A percentile compares a stretch with the other conserved stretches of the same genome.
phyloP scores from a whole-genome alignment of 2,888 invertebrate genomes.

The Lamellibrachia columna region DNA sequence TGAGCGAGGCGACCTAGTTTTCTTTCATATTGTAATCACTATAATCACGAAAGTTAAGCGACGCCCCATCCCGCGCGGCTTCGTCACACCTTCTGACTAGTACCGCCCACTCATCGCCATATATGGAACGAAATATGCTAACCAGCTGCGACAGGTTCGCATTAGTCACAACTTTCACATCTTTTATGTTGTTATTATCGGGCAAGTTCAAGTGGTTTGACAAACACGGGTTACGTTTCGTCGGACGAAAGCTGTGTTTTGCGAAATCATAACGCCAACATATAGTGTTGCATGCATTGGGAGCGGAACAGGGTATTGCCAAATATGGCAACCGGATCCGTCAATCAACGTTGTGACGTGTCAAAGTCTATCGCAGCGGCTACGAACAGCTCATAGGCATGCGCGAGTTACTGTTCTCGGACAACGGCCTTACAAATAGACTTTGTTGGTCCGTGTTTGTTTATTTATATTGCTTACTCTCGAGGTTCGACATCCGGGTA shows the following conservation, averaged over 20 bases:
- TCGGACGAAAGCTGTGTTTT: background rate
- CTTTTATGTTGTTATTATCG: background rate
- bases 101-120: background rate
- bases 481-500: background rate
- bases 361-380: background rate
- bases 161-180: slow-evolving; percentile 13
- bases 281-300: background rate
- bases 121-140: background rate
- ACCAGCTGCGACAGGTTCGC: background rate
- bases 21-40: slow-evolving; percentile 9
- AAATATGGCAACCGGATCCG: background rate
- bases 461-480: background rate
- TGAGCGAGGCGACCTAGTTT: background rate
- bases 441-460: background rate
- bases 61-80: background rate
- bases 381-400: background rate
- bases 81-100: background rate
- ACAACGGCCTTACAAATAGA: background rate
- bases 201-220: background rate
- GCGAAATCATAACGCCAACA: background rate
- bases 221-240: background rate
- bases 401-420: background rate
- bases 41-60: background rate
- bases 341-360: background rate
- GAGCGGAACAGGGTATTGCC: background rate